phyloP scores from a whole-genome alignment of 2,888 invertebrate genomes.

The Amiota communis region DNA sequence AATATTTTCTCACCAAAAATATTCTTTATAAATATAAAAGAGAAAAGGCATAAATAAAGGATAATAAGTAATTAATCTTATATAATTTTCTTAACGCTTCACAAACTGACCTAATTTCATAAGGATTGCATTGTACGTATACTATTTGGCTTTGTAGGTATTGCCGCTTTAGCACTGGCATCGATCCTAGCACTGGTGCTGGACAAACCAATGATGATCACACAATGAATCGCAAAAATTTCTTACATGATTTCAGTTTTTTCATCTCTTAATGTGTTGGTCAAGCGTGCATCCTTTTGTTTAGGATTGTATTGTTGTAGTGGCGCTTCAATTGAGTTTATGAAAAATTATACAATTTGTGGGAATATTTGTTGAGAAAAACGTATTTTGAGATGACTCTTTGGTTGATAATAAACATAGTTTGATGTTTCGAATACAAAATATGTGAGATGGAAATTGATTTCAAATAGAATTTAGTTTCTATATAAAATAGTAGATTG shows the following conservation, averaged over 20 bases:
- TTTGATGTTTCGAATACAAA: no score
- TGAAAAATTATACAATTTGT: neutral
- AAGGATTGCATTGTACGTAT: neutral
- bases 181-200: neutral
- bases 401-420: no score
- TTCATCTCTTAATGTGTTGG: conserved; percentile 12
- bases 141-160: conserved; percentile 9
- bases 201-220: neutral
- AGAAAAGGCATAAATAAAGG: neutral
- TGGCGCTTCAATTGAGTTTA: neutral
- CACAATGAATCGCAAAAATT: conserved; percentile 13
- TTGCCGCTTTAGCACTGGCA: neutral
- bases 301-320: neutral
- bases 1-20: conserved; percentile 18
- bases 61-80: conserved; percentile 46
- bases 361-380: no score
- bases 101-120: conserved; percentile 46
- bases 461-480: no score
- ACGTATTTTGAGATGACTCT: no score
- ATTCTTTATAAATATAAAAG: no score
- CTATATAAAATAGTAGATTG: no score
- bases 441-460: no score
- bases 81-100: conserved; percentile 43
- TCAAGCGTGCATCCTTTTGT: conserved; percentile 29
- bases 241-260: neutral